phyloP scores from a whole-genome alignment of 2,888 invertebrate species.

The Tetragonisca angustula region DNA sequence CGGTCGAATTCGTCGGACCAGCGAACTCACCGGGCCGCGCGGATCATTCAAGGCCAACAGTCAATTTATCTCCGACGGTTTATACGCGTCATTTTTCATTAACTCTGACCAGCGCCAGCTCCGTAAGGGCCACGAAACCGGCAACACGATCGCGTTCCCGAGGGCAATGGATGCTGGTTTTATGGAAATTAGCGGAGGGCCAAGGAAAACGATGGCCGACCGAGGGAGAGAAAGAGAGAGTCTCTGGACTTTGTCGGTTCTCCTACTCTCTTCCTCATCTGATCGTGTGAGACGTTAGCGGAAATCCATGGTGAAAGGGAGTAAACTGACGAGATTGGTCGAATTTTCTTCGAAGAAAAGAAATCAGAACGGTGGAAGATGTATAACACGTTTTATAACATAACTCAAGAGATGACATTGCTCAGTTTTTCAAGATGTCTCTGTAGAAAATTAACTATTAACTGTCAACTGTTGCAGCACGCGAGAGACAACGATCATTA shows the following conservation, averaged over 20 bases:
- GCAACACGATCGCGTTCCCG: conserved; percentile 18
- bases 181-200: conserved; percentile 22
- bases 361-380: neutral
- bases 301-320: neutral
- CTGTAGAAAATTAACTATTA: too few relatives aligned
- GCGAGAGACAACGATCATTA: too few relatives aligned
- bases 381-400: too few relatives aligned
- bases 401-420: too few relatives aligned
- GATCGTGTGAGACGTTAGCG: neutral
- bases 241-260: neutral
- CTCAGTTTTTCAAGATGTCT: too few relatives aligned
- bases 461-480: too few relatives aligned
- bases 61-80: conserved; percentile 53
- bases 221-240: neutral
- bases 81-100: conserved; percentile 60
- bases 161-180: conserved; percentile 33
- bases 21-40: conserved; percentile 50
- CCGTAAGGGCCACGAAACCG: neutral
- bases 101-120: conserved; percentile 31
- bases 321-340: neutral
- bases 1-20: conserved; percentile 59
- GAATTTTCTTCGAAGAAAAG: neutral
- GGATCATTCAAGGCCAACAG: conserved; percentile 63
- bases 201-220: neutral
- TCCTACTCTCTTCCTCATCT: too few relatives aligned